Base-by-base conservation (phyloP, 2,888 invertebrate genomes). In the Merodon equestris region DNA sequence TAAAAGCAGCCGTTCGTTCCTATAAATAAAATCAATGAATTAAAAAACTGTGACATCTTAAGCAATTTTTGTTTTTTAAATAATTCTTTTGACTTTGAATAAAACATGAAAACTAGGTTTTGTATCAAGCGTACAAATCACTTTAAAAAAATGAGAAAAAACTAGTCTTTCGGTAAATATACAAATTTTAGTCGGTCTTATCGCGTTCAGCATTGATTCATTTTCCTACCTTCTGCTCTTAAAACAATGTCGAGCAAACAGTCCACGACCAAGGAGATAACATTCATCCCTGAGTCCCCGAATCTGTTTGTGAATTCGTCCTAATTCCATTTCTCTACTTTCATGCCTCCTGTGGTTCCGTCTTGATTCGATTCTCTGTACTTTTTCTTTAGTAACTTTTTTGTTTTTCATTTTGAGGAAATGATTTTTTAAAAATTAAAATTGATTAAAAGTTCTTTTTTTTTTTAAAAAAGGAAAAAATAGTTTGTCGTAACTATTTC, bases 81-180 rank as follows among this genome's bases (percentile, higher is more conserved):
- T 36, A 38, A 48, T 38, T 4, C 7, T 27, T 7, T 7, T 2
- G 15, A 47, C 47, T 38, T 58, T 64, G 38, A 54, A 64, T 64
- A 57, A 66, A 66, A 56, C 56, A 48, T 42, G 47, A 61, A 61
- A 57, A 60, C 42, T 50, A 58, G 50, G 50, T 54, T 27, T 36
- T 54, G 44, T 38, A 56, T 38, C 42, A 57, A 58, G 51, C 50
- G 53, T 57, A 68, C 53, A 68, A 53, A 68, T 57, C n/a, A 51
- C 36, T 36, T 19, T 2, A 4, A 27, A 27, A 27, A 27, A 27
- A 27, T 4, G 7, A 27, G 27, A 15, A 58, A 19, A 40, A 53
- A 44, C 34, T 53, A 40, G 44, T 53, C 47, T 14, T n/a, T 19
- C 51, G 44, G 27, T 45, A 27, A 58, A 60, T 54, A 18, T 60